Percentiles rank a stretch among this genome's conserved stretches.
phyloP scores from a whole-genome alignment of 1,140 invertebrate genomes.

The Aphaenogaster rudis region DNA sequence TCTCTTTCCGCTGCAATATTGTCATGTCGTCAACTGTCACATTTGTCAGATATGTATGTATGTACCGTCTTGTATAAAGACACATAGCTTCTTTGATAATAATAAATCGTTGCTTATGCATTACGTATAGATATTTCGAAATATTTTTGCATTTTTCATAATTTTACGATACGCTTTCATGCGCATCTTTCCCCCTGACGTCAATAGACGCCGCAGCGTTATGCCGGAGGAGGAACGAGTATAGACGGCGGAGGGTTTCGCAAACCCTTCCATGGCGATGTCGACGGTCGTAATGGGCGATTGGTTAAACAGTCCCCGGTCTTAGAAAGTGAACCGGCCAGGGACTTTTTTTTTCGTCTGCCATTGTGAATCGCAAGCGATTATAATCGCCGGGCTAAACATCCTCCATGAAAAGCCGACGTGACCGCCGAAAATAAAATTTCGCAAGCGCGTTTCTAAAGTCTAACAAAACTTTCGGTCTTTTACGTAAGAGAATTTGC shows the following conservation, averaged over 20 bases:
- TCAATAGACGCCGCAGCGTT: conserved; percentile 32
- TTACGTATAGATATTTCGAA: not conserved
- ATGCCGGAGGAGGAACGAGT: conserved; percentile 29
- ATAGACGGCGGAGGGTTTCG: conserved; percentile 66
- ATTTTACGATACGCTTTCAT: not conserved
- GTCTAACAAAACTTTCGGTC: conserved; percentile 25
- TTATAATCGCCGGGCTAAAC: conserved; percentile 9
- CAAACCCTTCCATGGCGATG: conserved; percentile 66
- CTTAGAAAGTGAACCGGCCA: conserved; percentile 69
- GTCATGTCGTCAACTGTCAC: not conserved
- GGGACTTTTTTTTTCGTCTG: conserved; percentile 23
- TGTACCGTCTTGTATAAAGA: not conserved
- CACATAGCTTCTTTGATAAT: not conserved
- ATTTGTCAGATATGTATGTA: not conserved
- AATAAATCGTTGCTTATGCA: not conserved
- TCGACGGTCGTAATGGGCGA: conserved; percentile 62
- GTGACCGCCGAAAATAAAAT: conserved; percentile 38
- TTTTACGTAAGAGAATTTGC: conserved; percentile 24
- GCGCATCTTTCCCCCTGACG: not conserved
- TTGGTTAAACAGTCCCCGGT: conserved; percentile 71
- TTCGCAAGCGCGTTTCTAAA: conserved; percentile 33
- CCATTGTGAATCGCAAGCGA: conserved; percentile 64
- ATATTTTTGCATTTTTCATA: not conserved
- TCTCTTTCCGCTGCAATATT: not conserved
- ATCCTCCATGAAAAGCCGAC: conserved; percentile 30